A percentile compares a stretch with the other conserved stretches of the same genome.
Evolutionary conservation across 2,797 vertebrate genomes (phyloP).

Genomic region (Arnoldichthys spilopterus): DNA sequence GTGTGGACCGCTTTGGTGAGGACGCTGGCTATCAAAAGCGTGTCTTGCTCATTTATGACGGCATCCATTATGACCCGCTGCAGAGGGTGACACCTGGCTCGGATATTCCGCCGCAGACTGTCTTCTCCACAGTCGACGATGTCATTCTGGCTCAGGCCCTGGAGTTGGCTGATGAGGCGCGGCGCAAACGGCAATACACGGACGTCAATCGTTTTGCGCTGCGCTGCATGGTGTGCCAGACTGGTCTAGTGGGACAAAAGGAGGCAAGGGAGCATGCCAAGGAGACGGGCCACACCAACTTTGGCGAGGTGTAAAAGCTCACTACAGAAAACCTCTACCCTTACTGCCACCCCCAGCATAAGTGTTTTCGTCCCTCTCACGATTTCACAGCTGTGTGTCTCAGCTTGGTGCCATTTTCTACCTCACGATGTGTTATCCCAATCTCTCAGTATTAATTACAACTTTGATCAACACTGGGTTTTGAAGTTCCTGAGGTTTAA

Average conservation of each 20-base stretch:
- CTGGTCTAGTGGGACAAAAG: constrained; percentile 92
- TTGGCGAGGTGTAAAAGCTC: constrained; percentile 90
- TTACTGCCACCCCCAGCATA: constrained; percentile 60
- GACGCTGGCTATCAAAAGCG: constrained; percentile 91
- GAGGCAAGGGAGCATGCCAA: constrained; percentile 95
- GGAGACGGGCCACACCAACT: constrained; percentile 96
- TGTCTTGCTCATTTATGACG: constrained; percentile 95
- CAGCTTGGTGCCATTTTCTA: constrained; percentile 77
- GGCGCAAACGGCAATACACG: constrained; percentile 93
- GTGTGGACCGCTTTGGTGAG: constrained; percentile 97
- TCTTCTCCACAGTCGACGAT: constrained; percentile 90
- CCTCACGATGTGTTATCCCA: constrained; percentile 74
- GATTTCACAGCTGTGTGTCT: constrained; percentile 58
- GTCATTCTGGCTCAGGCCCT: constrained; percentile 91
- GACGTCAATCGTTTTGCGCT: constrained; percentile 92
- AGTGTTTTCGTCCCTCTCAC: constrained; percentile 39
- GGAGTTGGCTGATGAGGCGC: constrained; percentile 94
- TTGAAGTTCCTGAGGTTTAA: constrained; percentile 29
- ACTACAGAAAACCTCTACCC: background rate
- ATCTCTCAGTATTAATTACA: constrained; percentile 68
- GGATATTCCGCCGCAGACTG: constrained; percentile 88
- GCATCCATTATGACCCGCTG: constrained; percentile 96
- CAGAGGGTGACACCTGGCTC: constrained; percentile 82
- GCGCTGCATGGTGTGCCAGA: constrained; percentile 97
- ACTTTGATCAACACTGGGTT: constrained; percentile 56